phyloP scores from a whole-genome alignment of 2,797 vertebrate species.

The Sparidentex hasta region DNA sequence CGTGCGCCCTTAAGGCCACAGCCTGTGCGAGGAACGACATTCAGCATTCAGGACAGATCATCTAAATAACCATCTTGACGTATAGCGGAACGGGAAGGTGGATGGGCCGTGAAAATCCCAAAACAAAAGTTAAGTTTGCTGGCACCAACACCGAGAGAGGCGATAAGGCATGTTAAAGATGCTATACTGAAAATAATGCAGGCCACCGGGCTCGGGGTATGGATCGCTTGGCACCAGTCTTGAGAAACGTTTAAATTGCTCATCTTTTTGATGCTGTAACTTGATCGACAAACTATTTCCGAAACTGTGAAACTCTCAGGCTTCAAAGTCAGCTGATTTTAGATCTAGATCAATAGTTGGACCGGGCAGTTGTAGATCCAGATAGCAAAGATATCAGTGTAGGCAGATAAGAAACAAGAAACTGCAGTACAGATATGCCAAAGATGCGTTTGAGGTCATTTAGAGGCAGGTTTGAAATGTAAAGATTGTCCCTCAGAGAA shows the following conservation, averaged over 20 bases:
- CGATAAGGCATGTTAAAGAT: conserved; percentile 31
- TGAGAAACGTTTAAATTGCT: background rate
- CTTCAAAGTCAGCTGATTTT: background rate
- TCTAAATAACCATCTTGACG: conserved; percentile 50
- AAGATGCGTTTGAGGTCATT: background rate
- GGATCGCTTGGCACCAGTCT: conserved; percentile 1
- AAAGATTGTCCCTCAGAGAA: background rate
- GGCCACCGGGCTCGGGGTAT: background rate
- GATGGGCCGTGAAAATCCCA: conserved; percentile 3
- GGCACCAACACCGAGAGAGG: conserved; percentile 18
- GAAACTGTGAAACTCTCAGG: conserved; percentile 3
- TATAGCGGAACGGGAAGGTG: conserved; percentile 16
- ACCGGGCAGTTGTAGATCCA: background rate
- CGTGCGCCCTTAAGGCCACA: conserved; percentile 66
- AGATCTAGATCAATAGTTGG: background rate
- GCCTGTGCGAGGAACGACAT: conserved; percentile 42
- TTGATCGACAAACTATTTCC: background rate
- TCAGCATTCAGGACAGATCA: conserved; percentile 50
- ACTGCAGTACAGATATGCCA: background rate
- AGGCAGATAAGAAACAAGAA: background rate
- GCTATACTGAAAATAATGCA: background rate
- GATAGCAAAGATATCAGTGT: background rate
- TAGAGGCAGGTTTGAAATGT: background rate
- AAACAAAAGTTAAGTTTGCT: conserved; percentile 33
- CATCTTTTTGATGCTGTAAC: conserved; percentile 4